Conservation (phyloP, 92 coral and sea anemone species). For the Phenganax marumi region DNA sequence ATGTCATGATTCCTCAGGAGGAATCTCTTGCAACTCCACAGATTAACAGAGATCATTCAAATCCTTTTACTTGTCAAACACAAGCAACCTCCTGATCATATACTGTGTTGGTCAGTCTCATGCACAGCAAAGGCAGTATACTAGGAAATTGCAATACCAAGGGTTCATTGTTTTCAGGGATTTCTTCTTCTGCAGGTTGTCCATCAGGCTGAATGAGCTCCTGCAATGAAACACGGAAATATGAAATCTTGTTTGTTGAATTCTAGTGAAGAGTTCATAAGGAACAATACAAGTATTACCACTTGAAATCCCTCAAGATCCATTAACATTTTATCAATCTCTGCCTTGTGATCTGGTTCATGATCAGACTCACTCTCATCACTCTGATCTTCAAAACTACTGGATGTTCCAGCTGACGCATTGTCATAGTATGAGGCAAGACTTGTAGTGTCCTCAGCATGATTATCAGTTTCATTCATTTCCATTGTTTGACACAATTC, state of each 20-base stretch:
- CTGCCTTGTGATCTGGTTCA: conserved; percentile 60
- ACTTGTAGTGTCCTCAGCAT: conserved; percentile 26
- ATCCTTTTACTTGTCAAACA: too few species aligned
- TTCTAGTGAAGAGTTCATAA: conserved; percentile 59
- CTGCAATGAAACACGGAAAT: neutral
- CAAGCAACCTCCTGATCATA: too few species aligned
- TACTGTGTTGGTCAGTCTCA: too few species aligned
- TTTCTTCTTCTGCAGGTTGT: conserved; percentile 27
- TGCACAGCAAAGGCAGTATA: conserved; percentile 16
- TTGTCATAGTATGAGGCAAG: conserved; percentile 23
- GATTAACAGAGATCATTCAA: too few species aligned
- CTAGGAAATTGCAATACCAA: conserved; percentile 42
- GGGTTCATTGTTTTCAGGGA: conserved; percentile 28
- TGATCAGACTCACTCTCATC: conserved; percentile 38
- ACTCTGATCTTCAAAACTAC: conserved; percentile 42
- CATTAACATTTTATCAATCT: conserved; percentile 90
- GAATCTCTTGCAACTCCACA: too few species aligned
- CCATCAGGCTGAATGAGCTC: conserved; percentile 25
- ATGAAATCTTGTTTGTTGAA: neutral
- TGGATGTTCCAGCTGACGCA: conserved; percentile 24
- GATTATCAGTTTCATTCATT: conserved; percentile 1
- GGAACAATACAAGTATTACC: conserved; percentile 45
- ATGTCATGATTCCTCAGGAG: too few species aligned
- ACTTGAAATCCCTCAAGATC: conserved; percentile 89
- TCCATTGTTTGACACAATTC: conserved; percentile 9